These are phyloP conservation scores for Meteorus colon DNA, from an alignment of 2,888 invertebrate species.

Conservation along the genomic window DNA sequence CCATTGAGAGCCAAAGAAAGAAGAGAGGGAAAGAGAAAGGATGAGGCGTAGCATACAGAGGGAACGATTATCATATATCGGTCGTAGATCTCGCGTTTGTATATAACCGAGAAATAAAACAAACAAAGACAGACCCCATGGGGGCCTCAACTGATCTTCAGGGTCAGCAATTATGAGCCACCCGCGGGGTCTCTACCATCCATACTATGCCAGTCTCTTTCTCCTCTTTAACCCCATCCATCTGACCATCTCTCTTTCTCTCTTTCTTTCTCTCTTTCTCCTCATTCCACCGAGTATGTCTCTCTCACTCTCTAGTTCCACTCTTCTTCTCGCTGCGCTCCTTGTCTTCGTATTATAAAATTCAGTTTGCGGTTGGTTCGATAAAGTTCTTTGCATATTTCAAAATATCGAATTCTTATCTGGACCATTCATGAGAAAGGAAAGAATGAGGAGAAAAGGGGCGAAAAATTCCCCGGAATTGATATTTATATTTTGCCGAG, in stretches of 20 bases:
- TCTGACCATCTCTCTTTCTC: constrained; percentile 42
- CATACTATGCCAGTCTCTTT: constrained; percentile 42
- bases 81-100: constrained; percentile 73
- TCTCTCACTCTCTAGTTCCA: constrained; percentile 45
- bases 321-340: constrained; percentile 28
- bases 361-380: no score
- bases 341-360: no score
- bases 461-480: no score
- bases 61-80: constrained; percentile 72
- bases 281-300: no score
- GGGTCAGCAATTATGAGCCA: constrained; percentile 73
- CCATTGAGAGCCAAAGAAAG: constrained; percentile 10
- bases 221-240: constrained; percentile 52
- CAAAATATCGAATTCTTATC: background rate
- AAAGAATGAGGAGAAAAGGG: no score
- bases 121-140: constrained; percentile 72
- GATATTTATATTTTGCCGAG: no score
- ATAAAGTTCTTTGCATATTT: background rate
- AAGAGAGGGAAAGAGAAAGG: constrained; percentile 37
- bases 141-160: constrained; percentile 70
- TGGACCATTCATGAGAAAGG: background rate
- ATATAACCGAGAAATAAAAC: constrained; percentile 73
- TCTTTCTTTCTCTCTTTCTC: constrained; percentile 44
- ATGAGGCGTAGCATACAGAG: constrained; percentile 44
- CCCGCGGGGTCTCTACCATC: constrained; percentile 68